Evolutionary conservation across 2,888 invertebrate species (phyloP), one percentile per base, ranked within the genome.

Genomic region (Tiliacea citrago): DNA sequence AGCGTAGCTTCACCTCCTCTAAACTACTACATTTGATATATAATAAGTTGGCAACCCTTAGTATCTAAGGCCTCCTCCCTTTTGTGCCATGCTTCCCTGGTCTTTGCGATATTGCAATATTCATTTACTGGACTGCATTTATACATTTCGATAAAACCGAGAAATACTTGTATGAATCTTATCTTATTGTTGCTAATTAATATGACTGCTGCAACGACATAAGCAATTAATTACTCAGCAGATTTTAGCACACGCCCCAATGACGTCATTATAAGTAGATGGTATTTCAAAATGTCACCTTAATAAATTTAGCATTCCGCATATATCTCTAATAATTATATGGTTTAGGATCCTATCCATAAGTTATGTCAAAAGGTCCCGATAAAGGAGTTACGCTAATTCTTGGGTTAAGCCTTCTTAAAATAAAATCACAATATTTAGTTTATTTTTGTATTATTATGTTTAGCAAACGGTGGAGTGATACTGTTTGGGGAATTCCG

Each of bases 271-370:
- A 7, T 10, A 66, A 60, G 53, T 70, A 66, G 63, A 73, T 73
- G 84, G 57, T 58, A 81, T 73, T 81, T 68, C 51, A 45, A 61
- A 87, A 87, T 87, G 86, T 85, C 85, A 87, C 75, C 75, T 85
- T 78, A 60, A 67, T 68, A 78, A n/a, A 29, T 82, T 53, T 47
- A 82, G 13, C 75, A 75, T 74, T 72, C 69, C 35, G n/a, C 12
- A 51, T 78, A 49, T 73, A 49, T 73, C 42, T 74, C 60, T 57
- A n/a, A 74, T 86, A 86, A 86, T 86, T 86, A 86, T 79, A 87
- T 75, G 83, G 21, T 81, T 62, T 39, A 57, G 29, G 13, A 83
- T 73, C 47, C 63, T 60, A 73, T 45, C 18, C 55, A 79, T 86
- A 85, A 82, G 47, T 85, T 81, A 87, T 74, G 68, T 75, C 61